Evolutionary conservation across 2,113 vertebrate genomes (phyloP).

Genomic region (Passerina amoena): DNA sequence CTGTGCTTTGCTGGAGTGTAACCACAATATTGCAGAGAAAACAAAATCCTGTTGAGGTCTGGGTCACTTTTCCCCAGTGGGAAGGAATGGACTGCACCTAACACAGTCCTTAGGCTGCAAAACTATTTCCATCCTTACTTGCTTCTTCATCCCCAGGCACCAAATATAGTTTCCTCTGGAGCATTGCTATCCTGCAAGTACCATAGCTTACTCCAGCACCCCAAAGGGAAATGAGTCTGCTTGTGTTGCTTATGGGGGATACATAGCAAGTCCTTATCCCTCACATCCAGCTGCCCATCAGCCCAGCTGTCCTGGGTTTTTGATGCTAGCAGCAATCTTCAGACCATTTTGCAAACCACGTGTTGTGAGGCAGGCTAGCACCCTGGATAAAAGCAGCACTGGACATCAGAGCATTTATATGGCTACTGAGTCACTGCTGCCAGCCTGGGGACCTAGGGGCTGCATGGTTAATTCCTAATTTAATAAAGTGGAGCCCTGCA

Average conservation of each 20-base stretch:
- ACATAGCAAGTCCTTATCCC: not conserved
- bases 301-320: not conserved
- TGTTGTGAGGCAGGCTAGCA: not conserved
- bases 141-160: not conserved
- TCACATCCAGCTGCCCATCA: not conserved
- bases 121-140: not conserved
- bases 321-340: not conserved
- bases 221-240: not conserved
- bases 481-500: rapidly evolving
- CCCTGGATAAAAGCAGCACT: not conserved
- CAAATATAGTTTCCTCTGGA: not conserved
- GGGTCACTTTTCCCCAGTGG: not conserved
- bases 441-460: not conserved
- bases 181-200: not conserved
- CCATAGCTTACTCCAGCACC: not conserved
- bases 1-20: not conserved
- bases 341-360: rapidly evolving
- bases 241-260: not conserved
- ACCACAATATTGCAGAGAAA: not conserved
- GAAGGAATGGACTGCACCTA: not conserved
- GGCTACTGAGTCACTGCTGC: not conserved
- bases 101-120: not conserved
- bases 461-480: not conserved
- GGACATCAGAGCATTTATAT: rapidly evolving
- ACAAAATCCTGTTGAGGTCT: rapidly evolving